Evolutionary conservation across 92 coral and sea anemone genomes (phyloP), one percentile per base, ranked within the genome.

Genomic region (Palythoa grandis): DNA sequence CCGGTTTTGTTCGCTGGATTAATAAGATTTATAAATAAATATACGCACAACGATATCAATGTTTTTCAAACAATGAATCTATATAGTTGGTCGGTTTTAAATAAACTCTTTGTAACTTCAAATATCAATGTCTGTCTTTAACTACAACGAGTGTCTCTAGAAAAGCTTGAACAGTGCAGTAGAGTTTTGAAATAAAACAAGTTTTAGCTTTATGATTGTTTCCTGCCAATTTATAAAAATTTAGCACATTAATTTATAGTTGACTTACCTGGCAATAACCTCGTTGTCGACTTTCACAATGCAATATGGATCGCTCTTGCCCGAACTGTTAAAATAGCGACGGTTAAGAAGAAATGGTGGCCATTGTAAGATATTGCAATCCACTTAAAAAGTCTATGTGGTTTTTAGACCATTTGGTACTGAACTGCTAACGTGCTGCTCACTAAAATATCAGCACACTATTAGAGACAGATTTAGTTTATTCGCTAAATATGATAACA

Each of bases 231-330:
- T 5, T 7, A 29, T 29, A 25, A 10, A 69, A 24, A 8, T 29
- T 19, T 16, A 24, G 47, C 24, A 3, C 13, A 12, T 16, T 22
- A 13, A 25, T 29, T 35, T 29, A 25, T 29, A 25, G 2, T 5
- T 16, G 52, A 29, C 92, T 78, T 90, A 96, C 99, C 99, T 91
- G 38, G 98, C 99, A 11, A 96, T 93, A 19, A 91, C 84, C 58
- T 96, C 93, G 79, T 91, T 95, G 88, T 96, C 99, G 15, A 96
- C 93, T 78, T 95, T 96, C 70, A 96, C 95, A 7, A 91, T 70
- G 65, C 99, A 96, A 76, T 96, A 96, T 0, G 99, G 99, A 54
- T 96, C 99, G 56, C 98, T 95, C 90, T 91, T 96, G 19, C 99
- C 98, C 23, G 96, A 91, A 52, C 99, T 96, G 82, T 82, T 37